Evolutionary conservation across 1,140 invertebrate genomes (phyloP), one percentile per base, ranked within the genome.

Genomic region (Heliconius eleuchia): DNA sequence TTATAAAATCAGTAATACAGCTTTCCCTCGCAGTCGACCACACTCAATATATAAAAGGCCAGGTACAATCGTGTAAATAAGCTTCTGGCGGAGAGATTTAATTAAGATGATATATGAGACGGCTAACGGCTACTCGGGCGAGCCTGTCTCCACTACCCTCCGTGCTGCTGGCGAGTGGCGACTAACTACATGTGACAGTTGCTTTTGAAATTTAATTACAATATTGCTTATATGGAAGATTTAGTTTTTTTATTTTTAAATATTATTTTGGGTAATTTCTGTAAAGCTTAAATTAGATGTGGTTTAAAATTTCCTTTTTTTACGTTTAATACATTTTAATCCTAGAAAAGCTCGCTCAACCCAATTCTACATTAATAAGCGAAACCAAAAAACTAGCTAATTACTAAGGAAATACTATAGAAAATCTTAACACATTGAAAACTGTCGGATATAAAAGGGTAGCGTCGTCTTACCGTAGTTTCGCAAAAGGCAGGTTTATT

Each of bases 31-130:
- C 70, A 55, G 50, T 72, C 70, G 70, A 76, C 60, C 76, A 52
- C 70, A 76, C 76, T 27, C 42, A 75, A 71, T 83, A 85, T 83
- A 86, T 87, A 85, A 85, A 89, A 83, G 78, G 84, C 83, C 87
- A 87, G 85, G 89, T 90, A 88, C 87, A 87, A 86, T 89, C 88
- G 86, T 88, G 88, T 91, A 91, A 93, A 91, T 87, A 91, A 89
- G 84, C 84, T 84, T 74, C 79, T 84, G 83, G 85, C 79, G 87
- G 90, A 88, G 92, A 93, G 92, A 94, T 94, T 94, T 94, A 94
- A 94, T 94, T 93, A 94, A 92, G 91, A 93, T 94, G 92, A 94
- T 92, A 92, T 92, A 94, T 89, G 92, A 92, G 87, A 82, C 85
- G 74, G 83, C 81, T 91, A 92, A 92, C 91, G 89, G 84, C 78